These are phyloP conservation scores for Hepsetus odoe DNA, from an alignment of 2,113 vertebrate species.

Conservation along the genomic window DNA sequence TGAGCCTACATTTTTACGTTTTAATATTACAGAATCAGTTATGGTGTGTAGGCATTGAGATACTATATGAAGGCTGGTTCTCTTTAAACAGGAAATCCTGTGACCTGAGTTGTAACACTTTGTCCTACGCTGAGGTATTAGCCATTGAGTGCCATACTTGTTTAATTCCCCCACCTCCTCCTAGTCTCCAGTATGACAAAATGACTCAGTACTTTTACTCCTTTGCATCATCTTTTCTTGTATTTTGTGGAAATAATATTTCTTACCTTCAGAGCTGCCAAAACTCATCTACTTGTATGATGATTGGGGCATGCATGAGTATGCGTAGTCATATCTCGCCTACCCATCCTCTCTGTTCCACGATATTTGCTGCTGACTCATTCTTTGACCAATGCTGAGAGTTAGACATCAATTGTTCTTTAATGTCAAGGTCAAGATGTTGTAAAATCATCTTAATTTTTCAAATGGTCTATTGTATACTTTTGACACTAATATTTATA, in stretches of 20 bases:
- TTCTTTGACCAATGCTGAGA: background rate
- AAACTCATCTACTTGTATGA: background rate
- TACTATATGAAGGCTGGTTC: slow-evolving; percentile 10
- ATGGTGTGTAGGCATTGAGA: background rate
- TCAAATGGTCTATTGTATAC: background rate
- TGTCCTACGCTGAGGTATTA: slow-evolving; percentile 29
- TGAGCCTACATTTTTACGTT: too few species aligned
- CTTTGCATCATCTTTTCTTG: background rate
- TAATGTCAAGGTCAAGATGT: background rate
- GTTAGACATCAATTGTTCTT: background rate
- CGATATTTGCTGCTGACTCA: background rate
- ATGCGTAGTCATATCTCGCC: slow-evolving; percentile 5
- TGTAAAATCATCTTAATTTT: background rate
- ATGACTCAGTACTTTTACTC: slow-evolving; percentile 43
- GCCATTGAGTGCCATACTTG: background rate
- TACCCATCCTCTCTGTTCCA: background rate
- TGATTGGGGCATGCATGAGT: slow-evolving; percentile 6
- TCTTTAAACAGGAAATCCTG: slow-evolving; percentile 47
- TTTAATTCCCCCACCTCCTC: slow-evolving; percentile 21
- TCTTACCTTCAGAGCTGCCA: background rate
- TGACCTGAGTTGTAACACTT: slow-evolving; percentile 42
- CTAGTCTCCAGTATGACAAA: slow-evolving; percentile 23
- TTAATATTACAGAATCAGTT: background rate
- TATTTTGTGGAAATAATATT: slow-evolving; percentile 29
- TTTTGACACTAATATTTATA: too few species aligned